Base-by-base conservation (phyloP, 2,888 invertebrate genomes). In the Entomobrya proxima region DNA sequence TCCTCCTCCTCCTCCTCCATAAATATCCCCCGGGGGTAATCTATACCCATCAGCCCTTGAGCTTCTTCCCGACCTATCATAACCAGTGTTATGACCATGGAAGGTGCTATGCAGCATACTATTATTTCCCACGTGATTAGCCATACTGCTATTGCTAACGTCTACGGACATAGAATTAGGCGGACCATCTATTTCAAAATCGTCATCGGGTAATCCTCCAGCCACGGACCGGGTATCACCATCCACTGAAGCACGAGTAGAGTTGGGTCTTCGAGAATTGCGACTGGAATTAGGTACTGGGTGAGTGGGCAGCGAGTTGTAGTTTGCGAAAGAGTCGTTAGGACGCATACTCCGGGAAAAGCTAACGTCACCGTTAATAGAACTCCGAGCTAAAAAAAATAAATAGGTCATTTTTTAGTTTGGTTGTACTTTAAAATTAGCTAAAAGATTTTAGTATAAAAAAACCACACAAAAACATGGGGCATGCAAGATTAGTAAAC, bases 341-440 rank as follows among this genome's bases (percentile, higher is more conserved):
- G 37, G 80, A n/a, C 15, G 50, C 30, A 4, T 18, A 37, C 37
- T 11, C 3, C 64, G 35, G 21, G 21, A 21, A 37, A 1, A 27
- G 7, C n/a, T 74, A 7, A 35, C 7, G 69, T 84, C 84, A 5
- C 83, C 87, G 58, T 80, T 87, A 3, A 86, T 83, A 24, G 88
- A 88, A 50, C 88, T 86, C 13, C 88, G 85, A 44, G 79, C 88
- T 86, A 35, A 78, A 58, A n/a, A 2, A 32, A 18, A 55, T 58
- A 76, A 40, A 37, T 67, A 37, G 13, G n/a, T n/a, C n/a, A n/a
- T n/a, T n/a, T n/a, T n/a, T n/a, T n/a, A n/a, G n/a, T n/a, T n/a
- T n/a, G n/a, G n/a, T n/a, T n/a, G n/a, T n/a, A n/a, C n/a, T n/a
- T n/a, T n/a, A n/a, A 58, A 44, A 35, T 72, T 35, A 27, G 21